Evolutionary conservation across 2,113 vertebrate species (phyloP), one percentile per base, ranked within the genome.

Genomic region (Chloroceryle aenea): DNA sequence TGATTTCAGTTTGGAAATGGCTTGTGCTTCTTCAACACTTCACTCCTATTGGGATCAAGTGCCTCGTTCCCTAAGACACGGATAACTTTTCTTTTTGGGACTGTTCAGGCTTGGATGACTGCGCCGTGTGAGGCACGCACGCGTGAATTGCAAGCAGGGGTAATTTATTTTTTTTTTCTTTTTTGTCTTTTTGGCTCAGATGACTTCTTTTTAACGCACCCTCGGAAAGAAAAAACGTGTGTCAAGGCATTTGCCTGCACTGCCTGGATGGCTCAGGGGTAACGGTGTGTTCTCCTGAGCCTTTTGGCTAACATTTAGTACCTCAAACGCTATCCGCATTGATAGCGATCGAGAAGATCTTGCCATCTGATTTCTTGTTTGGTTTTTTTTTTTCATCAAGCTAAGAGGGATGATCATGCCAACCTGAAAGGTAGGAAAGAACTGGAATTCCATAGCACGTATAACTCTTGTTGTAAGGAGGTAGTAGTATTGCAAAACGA

Each of bases 1-100:
- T 97, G 95, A 96, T 96, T 91, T 89, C 95, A 94, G 62, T 97
- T 97, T 97, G 96, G 97, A 96, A 97, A 97, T 97, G 90, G 93
- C 96, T 97, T 10, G 79, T 84, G 85, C 94, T 77, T 68, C 93
- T 87, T 72, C 96, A 82, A 36, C 84, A 40, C 94, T 80, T 58
- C 26, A 4, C 64, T 95, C 27, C 45, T 20, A 52, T 53, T 22
- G 73, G 93, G 86, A 93, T 63, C 90, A 10, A 19, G 8, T 27
- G 50, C 88, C 77, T 50, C 7, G 27, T 40, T 38, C 53, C 71
- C 68, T 72, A 47, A 77, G 87, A 66, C 47, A 2, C 2, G n/a
- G 59, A 52, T 66, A 66, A 10, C 63, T 92, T 69, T 38, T 4
- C 18, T 30, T 36, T 66, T 71, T 20, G 80, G 75, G 77, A 61